Base-by-base conservation (phyloP, 2,797 vertebrate genomes). In the Merluccius polli region DNA sequence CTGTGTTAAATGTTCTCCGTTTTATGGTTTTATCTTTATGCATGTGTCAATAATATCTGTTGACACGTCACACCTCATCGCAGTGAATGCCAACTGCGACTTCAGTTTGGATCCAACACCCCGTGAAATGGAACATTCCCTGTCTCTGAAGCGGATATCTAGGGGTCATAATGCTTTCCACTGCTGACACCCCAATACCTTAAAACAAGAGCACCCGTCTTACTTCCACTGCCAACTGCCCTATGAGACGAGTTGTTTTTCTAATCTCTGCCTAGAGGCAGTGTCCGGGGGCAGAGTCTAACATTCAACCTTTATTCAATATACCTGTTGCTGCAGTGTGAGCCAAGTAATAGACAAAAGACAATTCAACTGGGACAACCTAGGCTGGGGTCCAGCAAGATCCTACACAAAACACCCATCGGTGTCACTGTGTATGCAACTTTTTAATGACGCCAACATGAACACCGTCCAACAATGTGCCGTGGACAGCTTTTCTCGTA, bases 291-390 rank as follows among this genome's bases (percentile, higher is more conserved):
- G 18, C 44, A 52, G 44, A 59, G 52, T 59, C 52, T 59, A 10
- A 59, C 10, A 59, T 24, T 59, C 52, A n/a, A 24, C 52, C 52
- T 59, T n/a, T 59, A 59, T 24, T 24, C 52, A 59, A 59, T 59
- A 59, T 59, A 59, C n/a, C 52, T 59, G 52, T 21, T 38, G 36
- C 36, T 59, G 21, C 52, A 59, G 52, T 24, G 52, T 59, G n/a
- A 59, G 52, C 52, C 52, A 59, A 59, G 52, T 13, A n/a, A 59
- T n/a, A 59, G 52, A 59, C 52, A 59, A 59, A n/a, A 59, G 52
- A 8, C 52, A 59, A 59, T 24, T 59, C 52, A 24, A 59, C n/a
- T 59, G 52, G 52, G 36, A 38, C 36, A 6, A 12, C 36, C 36
- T 38, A 38, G 36, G 36, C 36, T 9, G 36, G 36, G 36, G 6